Base-by-base conservation (phyloP, 2,113 vertebrate species). In the Hipposideros armiger region DNA sequence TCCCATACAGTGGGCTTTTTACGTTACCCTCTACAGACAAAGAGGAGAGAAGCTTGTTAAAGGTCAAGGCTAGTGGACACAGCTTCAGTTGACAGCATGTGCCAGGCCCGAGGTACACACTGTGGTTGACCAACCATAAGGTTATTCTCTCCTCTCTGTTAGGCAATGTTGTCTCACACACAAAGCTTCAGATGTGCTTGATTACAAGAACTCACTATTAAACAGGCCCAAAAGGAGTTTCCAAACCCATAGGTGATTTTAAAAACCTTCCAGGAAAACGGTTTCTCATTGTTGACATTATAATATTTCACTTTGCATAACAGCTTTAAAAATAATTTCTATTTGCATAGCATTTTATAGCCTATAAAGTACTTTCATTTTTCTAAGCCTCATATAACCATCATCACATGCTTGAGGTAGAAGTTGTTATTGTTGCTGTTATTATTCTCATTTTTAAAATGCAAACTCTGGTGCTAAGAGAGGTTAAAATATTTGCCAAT, bases 281-380 rank as follows among this genome's bases (percentile, higher is more conserved):
- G 10, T 40, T 89, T 73, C 78, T 77, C 47, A 47, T 13, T 50
- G 56, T n/a, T 72, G 70, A 50, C 20, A 88, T 50, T 72, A 72
- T 42, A 56, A 24, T 50, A 42, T 85, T 58, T 80, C 15, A 19
- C 26, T 89, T 58, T 58, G 50, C 26, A 67, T 58, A 36, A 69
- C n/a, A 17, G 36, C 54, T 83, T 83, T 66, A 87, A 70, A 80
- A 89, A 77, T 78, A 22, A 78, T 42, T 54, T 66, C 22, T 54
- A 73, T 92, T 80, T 89, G 20, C 45, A 52, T 45, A 87, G 32
- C 30, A 47, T 54, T 94, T 91, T 69, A 62, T 8, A 45, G 32
- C 52, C 84, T 52, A 45, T 45, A 81, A 87, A 73, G 32, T 40
- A 84, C 16, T 19, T 88, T 66, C 45, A 50, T 86, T 85, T 86